A percentile compares a stretch with the other conserved stretches of the same genome.
These are phyloP conservation scores for Alviniconcha strummeri DNA, from an alignment of 2,888 invertebrate species.

Conservation along the genomic window DNA sequence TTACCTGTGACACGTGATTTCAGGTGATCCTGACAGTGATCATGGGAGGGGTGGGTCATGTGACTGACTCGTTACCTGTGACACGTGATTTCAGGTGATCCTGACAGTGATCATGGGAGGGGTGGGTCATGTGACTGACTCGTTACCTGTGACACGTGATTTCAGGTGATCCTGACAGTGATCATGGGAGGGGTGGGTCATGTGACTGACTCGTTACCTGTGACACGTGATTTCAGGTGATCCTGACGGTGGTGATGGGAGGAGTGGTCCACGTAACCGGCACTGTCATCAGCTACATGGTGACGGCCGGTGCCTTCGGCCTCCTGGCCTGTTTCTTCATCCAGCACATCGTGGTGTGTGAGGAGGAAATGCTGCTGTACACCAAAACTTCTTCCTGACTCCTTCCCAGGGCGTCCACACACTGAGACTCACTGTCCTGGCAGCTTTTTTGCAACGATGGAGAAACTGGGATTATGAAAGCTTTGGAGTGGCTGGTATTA, in stretches of 20 bases:
- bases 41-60: neutral
- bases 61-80: no score
- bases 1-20: neutral
- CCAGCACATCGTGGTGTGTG: slow-evolving; percentile 35
- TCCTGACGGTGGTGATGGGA: slow-evolving; percentile 74
- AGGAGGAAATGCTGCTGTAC: slow-evolving; percentile 14
- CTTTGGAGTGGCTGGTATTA: no score
- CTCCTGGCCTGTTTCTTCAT: slow-evolving; percentile 67
- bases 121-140: neutral
- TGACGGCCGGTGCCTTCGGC: slow-evolving; percentile 72
- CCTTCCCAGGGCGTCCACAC: neutral
- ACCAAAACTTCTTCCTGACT: no score
- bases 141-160: neutral
- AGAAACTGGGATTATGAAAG: no score
- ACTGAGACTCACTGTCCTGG: neutral
- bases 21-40: neutral
- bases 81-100: neutral
- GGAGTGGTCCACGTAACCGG: slow-evolving; percentile 74
- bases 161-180: neutral
- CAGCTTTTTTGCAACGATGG: neutral
- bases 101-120: neutral
- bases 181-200: neutral
- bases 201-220: slow-evolving; percentile 45
- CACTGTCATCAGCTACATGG: slow-evolving; percentile 73
- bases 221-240: slow-evolving; percentile 73